A percentile compares a stretch with the other conserved stretches of the same genome.
These are phyloP conservation scores for Phasianus colchicus DNA, from an alignment of 2,113 vertebrate species.

Conservation along the genomic window DNA sequence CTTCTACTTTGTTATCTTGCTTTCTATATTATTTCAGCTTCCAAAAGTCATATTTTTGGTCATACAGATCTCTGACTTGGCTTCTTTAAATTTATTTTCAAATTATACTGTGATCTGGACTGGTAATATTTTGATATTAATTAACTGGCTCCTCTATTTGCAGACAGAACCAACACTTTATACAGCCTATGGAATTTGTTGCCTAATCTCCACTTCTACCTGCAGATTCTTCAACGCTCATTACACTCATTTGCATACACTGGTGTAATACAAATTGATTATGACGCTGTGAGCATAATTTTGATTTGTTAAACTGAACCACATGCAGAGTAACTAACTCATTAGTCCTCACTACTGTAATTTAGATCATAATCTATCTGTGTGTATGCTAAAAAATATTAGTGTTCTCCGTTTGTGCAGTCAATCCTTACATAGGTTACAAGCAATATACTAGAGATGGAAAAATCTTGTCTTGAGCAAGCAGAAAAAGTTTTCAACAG, in stretches of 20 bases:
- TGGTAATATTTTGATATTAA: neutral
- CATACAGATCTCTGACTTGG: neutral
- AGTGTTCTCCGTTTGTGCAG: neutral
- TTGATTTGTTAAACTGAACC: neutral
- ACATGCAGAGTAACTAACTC: neutral
- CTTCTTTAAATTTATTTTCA: slow-evolving; percentile 17
- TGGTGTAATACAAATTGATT: neutral
- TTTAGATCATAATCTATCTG: neutral
- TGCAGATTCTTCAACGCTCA: neutral
- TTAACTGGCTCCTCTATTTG: neutral
- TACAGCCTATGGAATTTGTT: neutral
- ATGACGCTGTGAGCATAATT: neutral
- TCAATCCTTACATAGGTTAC: neutral
- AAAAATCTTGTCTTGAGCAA: neutral
- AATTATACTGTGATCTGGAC: neutral
- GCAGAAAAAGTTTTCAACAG: neutral
- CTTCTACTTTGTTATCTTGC: neutral
- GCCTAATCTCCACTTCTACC: neutral
- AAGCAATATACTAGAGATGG: neutral
- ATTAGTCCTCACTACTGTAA: neutral
- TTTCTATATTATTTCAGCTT: neutral
- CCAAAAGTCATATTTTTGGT: neutral
- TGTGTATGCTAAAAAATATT: neutral
- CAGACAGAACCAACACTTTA: neutral
- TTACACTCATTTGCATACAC: neutral